Evolutionary conservation across 2,888 invertebrate species (phyloP).

Genomic region (Eupeodes luniger): DNA sequence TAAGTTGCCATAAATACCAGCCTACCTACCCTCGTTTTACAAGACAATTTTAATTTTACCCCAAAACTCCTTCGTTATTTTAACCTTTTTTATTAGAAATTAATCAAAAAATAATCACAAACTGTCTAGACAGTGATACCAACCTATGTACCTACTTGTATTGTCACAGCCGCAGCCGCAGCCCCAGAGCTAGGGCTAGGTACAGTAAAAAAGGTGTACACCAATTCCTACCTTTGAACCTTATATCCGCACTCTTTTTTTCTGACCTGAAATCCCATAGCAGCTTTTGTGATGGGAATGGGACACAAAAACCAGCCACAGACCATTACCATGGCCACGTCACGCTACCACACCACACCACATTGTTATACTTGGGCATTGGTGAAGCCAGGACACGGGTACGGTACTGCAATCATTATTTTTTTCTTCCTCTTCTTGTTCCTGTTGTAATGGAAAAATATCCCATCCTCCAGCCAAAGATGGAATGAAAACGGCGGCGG

Average conservation of each 20-base stretch:
- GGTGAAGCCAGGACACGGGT: constrained; percentile 6
- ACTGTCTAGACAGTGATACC: constrained; percentile 63
- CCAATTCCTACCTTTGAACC: background rate
- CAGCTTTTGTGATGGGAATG: constrained; percentile 5
- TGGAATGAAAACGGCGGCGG: constrained; percentile 7
- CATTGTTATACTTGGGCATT: constrained; percentile 7
- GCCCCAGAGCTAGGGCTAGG: background rate
- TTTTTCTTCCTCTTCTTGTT: constrained; percentile 8
- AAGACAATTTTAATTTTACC: background rate
- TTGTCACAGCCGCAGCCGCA: constrained; percentile 36
- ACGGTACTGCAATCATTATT: constrained; percentile 42
- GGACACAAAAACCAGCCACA: constrained; percentile 43
- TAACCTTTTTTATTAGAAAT: constrained; percentile 38
- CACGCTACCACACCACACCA: constrained; percentile 5
- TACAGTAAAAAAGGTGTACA: background rate
- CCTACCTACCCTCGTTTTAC: too few relatives aligned
- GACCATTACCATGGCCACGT: constrained; percentile 12
- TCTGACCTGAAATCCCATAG: constrained; percentile 21
- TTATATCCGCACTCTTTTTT: constrained; percentile 1
- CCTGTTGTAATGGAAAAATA: constrained; percentile 31
- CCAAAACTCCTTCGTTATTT: background rate
- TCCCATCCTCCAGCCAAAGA: background rate
- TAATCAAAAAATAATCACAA: constrained; percentile 71
- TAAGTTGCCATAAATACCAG: too few relatives aligned
- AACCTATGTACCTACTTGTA: constrained; percentile 26